phyloP scores from a whole-genome alignment of 2,113 vertebrate genomes.

The Lagopus leucura region DNA sequence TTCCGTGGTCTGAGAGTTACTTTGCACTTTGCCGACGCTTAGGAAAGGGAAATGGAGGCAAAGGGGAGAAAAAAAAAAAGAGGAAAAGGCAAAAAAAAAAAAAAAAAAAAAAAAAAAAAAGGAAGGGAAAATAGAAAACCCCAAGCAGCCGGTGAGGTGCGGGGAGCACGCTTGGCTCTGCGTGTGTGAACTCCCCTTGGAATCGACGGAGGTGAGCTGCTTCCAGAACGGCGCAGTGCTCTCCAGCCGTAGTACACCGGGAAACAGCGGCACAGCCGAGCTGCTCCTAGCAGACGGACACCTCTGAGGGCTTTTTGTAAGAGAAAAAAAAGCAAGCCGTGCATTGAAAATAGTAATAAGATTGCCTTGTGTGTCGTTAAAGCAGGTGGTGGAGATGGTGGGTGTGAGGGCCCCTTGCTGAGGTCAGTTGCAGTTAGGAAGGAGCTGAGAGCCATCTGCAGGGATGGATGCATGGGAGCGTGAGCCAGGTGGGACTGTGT shows the following conservation, averaged over 20 bases:
- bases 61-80: background rate
- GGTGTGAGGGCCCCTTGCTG: background rate
- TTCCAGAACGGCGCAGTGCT: background rate
- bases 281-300: background rate
- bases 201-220: background rate
- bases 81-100: background rate
- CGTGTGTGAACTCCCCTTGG: background rate
- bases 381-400: background rate
- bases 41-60: background rate
- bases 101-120: background rate
- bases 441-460: background rate
- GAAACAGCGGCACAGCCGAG: background rate
- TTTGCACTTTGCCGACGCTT: background rate
- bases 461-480: background rate
- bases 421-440: background rate
- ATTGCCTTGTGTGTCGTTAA: slow-evolving; percentile 10
- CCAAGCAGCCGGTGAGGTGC: background rate
- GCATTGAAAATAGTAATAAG: background rate
- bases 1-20: background rate
- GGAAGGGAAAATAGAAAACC: no score
- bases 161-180: background rate
- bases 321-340: background rate
- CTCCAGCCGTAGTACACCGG: background rate
- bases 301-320: background rate
- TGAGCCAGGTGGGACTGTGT: background rate